These are phyloP conservation scores for Zonitis immaculata DNA, from an alignment of 2,888 invertebrate species.

Conservation along the genomic window DNA sequence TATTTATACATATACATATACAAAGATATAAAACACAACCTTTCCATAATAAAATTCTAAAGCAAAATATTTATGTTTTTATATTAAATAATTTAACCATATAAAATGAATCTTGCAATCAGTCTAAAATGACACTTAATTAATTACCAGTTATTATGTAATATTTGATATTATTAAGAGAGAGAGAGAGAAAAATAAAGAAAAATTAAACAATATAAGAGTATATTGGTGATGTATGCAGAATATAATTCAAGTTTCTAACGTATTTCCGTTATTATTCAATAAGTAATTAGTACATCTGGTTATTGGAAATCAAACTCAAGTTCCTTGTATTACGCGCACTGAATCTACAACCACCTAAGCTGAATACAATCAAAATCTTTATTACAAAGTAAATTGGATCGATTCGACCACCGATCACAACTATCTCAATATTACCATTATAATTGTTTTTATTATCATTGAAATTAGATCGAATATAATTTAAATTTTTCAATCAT, in stretches of 20 bases:
- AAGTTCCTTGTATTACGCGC: not conserved
- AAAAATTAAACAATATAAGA: no score
- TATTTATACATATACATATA: not conserved
- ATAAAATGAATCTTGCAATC: no score
- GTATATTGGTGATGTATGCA: no score
- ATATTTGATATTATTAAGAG: no score
- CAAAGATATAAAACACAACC: not conserved
- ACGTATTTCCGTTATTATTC: not conserved
- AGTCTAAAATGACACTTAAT: no score
- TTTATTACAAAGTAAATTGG: not conserved
- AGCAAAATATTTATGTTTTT: no score
- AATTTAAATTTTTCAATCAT: no score
- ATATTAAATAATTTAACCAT: no score
- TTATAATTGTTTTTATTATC: not conserved
- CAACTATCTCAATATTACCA: not conserved
- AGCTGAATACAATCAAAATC: slow-evolving; percentile 1
- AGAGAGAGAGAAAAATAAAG: no score
- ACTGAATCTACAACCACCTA: not conserved
- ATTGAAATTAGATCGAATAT: no score
- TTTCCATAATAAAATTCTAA: not conserved
- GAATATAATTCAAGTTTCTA: not conserved
- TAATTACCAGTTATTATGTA: no score
- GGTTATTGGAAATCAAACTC: slow-evolving; percentile 4
- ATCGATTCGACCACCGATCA: not conserved
- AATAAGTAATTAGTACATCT: slow-evolving; percentile 5